Evolutionary conservation across 2,113 vertebrate genomes (phyloP).

Genomic region (Helogale parvula): DNA sequence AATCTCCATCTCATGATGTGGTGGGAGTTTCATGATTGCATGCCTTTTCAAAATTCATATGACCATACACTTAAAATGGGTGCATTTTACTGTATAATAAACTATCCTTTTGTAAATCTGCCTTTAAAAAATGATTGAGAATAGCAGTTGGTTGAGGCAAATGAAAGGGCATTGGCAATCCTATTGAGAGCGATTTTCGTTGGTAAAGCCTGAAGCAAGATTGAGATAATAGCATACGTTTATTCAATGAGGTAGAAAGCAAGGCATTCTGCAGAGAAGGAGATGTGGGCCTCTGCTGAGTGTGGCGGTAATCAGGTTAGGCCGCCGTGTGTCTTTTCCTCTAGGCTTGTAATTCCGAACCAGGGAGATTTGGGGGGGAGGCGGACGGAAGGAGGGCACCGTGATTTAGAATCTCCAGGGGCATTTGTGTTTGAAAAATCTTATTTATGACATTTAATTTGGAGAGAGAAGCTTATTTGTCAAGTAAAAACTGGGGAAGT

Average conservation of each 20-base stretch:
- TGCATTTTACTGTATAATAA: background rate
- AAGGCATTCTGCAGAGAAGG: background rate
- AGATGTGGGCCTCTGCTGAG: background rate
- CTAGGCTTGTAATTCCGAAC: constrained; percentile 21
- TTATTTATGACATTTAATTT: constrained; percentile 51
- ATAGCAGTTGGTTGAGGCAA: background rate
- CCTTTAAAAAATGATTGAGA: background rate
- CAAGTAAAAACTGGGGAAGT: background rate
- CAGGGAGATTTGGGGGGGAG: background rate
- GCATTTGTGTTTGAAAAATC: background rate
- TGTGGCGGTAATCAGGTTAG: background rate
- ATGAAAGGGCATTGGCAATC: background rate
- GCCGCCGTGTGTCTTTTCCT: background rate
- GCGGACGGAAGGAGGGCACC: rapidly evolving
- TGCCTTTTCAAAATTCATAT: background rate
- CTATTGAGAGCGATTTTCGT: background rate
- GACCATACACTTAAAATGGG: background rate
- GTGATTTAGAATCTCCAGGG: constrained; percentile 8
- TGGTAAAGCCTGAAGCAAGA: background rate
- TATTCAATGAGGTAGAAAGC: constrained; percentile 3
- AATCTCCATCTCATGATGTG: background rate
- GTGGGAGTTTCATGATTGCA: background rate
- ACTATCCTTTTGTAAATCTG: background rate
- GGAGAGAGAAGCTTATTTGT: background rate
- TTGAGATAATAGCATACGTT: background rate